Conservation (phyloP, 2,888 invertebrate genomes). For the Drosophila lutescens region DNA sequence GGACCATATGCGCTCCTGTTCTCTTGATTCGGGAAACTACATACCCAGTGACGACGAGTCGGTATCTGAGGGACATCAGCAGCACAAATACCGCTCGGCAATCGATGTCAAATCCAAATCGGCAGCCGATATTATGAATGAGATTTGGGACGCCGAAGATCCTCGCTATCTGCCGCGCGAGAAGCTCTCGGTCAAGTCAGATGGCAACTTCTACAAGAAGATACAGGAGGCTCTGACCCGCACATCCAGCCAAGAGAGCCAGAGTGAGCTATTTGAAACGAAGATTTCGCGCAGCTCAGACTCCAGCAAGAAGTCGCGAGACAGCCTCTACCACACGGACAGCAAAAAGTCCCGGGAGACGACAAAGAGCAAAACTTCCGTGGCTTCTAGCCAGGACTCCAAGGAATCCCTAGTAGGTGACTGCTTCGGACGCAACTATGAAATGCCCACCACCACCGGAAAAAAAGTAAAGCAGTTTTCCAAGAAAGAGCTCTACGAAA, state of each 20-base stretch:
- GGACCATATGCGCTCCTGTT: conserved; percentile 88
- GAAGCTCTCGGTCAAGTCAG: conserved; percentile 89
- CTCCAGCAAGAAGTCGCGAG: conserved; percentile 88
- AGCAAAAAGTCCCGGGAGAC: conserved; percentile 88
- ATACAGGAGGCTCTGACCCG: conserved; percentile 88
- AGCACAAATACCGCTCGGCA: conserved; percentile 86
- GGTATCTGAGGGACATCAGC: conserved; percentile 84
- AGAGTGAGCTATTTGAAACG: conserved; percentile 88
- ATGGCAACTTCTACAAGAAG: conserved; percentile 90
- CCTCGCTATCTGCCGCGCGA: conserved; percentile 90
- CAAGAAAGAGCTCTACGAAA: conserved; percentile 85
- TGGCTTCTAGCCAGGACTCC: conserved; percentile 88
- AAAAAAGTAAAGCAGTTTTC: conserved; percentile 82
- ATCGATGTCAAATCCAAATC: conserved; percentile 88
- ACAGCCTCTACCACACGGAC: conserved; percentile 88
- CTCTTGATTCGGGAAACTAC: conserved; percentile 91
- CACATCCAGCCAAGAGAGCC: conserved; percentile 89
- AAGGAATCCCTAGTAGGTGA: conserved; percentile 86
- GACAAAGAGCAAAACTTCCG: conserved; percentile 87
- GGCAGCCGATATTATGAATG: conserved; percentile 89
- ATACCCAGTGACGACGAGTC: conserved; percentile 90
- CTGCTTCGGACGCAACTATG: conserved; percentile 85
- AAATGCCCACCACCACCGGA: conserved; percentile 85
- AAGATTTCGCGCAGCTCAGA: conserved; percentile 88
- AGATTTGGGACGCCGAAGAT: conserved; percentile 91